Evolutionary conservation across 2,113 vertebrate species (phyloP).

Genomic region (Alexandromys fortis): DNA sequence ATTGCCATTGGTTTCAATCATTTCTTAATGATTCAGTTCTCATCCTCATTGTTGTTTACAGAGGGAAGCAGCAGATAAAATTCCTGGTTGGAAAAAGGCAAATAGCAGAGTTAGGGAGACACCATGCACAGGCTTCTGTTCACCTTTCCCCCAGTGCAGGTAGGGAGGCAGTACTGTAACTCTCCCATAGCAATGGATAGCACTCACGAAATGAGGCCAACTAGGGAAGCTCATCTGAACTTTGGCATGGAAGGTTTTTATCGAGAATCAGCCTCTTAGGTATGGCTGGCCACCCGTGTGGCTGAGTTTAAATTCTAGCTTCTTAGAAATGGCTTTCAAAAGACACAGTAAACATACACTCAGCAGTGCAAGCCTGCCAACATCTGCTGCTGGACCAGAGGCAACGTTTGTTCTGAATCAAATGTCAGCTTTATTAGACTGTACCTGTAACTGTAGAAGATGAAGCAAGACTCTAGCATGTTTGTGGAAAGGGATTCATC

Average conservation of each 20-base stretch:
- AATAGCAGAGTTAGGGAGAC: background rate
- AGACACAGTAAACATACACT: background rate
- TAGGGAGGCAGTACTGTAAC: background rate
- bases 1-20: background rate
- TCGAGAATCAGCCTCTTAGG: background rate
- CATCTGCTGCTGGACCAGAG: background rate
- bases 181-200: background rate
- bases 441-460: constrained; percentile 34
- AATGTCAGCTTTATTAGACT: background rate
- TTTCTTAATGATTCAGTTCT: background rate
- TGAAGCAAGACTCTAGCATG: background rate
- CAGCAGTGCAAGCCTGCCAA: background rate
- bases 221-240: background rate
- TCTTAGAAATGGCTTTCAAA: background rate
- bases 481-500: background rate
- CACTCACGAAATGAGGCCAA: background rate
- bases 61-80: background rate
- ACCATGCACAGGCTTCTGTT: background rate
- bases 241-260: background rate
- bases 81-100: background rate
- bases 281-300: background rate
- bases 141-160: background rate
- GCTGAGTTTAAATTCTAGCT: background rate
- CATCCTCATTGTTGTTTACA: background rate
- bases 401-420: constrained; percentile 33